A percentile compares a stretch with the other conserved stretches of the same genome.
Conservation (phyloP, 2,113 vertebrate genomes). For the Athene noctua region DNA sequence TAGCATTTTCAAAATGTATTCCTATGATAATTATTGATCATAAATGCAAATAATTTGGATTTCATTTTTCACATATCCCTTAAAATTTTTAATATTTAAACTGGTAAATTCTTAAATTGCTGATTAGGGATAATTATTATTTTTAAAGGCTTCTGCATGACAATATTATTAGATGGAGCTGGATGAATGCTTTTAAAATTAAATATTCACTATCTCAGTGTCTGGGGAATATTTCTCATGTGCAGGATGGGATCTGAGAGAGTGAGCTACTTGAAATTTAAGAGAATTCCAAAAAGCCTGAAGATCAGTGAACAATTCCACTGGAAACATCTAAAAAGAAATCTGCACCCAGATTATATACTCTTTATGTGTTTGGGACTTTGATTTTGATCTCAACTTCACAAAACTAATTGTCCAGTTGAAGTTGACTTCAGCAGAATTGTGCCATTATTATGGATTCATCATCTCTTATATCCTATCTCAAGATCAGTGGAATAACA, state of each 20-base stretch:
- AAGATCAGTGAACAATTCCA: background rate
- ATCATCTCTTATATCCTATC: background rate
- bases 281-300: background rate
- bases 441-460: background rate
- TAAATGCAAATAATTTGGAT: background rate
- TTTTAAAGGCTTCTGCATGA: background rate
- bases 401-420: background rate
- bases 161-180: background rate
- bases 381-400: background rate
- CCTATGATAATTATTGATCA: background rate
- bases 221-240: background rate
- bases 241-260: background rate
- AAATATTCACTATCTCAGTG: background rate
- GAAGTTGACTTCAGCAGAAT: background rate
- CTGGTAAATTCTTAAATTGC: background rate
- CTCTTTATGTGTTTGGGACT: background rate
- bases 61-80: background rate
- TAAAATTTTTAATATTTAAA: background rate
- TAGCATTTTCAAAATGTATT: background rate
- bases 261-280: background rate
- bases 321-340: background rate
- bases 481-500: background rate
- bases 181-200: background rate
- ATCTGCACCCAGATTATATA: background rate
- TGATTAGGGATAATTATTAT: background rate